Evolutionary conservation across 1,140 invertebrate genomes (phyloP).

Genomic region (Ooceraea biroi): DNA sequence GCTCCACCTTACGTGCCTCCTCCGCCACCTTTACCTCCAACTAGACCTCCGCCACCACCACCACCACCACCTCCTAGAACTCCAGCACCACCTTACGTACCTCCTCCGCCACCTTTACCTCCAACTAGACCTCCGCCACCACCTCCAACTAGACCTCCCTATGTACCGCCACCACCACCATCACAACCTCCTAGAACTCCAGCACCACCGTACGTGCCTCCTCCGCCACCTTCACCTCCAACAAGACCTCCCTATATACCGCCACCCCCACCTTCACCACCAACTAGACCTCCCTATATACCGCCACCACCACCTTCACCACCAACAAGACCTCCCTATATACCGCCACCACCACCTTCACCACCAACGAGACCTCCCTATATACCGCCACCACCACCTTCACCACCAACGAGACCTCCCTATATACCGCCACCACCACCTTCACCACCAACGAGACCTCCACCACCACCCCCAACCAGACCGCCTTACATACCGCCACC

Average conservation of each 20-base stretch:
- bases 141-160: constrained; percentile 25
- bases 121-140: constrained; percentile 39
- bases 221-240: constrained; percentile 44
- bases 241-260: constrained; percentile 20
- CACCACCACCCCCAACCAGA: constrained; percentile 28
- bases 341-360: not conserved
- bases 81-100: constrained; percentile 39
- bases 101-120: constrained; percentile 50
- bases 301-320: constrained; percentile 30
- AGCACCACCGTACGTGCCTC: constrained; percentile 64
- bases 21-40: constrained; percentile 20
- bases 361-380: constrained; percentile 42
- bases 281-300: not conserved
- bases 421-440: constrained; percentile 32
- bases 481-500: constrained; percentile 36
- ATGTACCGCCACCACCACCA: constrained; percentile 47
- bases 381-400: constrained; percentile 46
- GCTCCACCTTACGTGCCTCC: constrained; percentile 35
- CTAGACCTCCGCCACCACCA: constrained; percentile 61
- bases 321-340: constrained; percentile 32
- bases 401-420: constrained; percentile 62
- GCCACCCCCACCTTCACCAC: constrained; percentile 37
- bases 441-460: constrained; percentile 29
- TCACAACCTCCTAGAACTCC: constrained; percentile 5
- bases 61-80: constrained; percentile 17